phyloP scores from a whole-genome alignment of 2,113 vertebrate species.

The Maccullochella peelii region DNA sequence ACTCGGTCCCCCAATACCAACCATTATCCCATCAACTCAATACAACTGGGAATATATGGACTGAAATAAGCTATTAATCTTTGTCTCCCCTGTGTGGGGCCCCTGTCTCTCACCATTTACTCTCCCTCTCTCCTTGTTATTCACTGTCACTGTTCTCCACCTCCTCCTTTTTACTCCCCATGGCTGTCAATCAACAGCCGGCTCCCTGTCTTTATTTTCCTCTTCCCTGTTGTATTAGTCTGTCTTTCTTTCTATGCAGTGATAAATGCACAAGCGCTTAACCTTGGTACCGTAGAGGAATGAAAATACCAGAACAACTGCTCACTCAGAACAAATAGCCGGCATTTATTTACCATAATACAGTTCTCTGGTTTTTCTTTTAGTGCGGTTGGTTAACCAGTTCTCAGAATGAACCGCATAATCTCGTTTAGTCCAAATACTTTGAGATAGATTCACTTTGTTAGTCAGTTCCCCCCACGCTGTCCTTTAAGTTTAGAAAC shows the following conservation, averaged over 20 bases:
- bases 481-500: too few relatives aligned
- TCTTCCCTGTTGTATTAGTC: not conserved
- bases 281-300: too few relatives aligned
- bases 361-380: too few relatives aligned
- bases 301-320: too few relatives aligned
- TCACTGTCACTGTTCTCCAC: not conserved
- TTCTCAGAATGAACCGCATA: too few relatives aligned
- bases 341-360: too few relatives aligned
- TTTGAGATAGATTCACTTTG: too few relatives aligned
- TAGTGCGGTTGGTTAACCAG: too few relatives aligned
- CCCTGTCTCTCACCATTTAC: not conserved
- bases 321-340: too few relatives aligned
- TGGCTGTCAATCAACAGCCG: not conserved
- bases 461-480: too few relatives aligned
- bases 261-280: too few relatives aligned
- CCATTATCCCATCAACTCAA: conserved; percentile 9
- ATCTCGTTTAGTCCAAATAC: too few relatives aligned
- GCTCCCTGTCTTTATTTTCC: not conserved
- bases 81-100: not conserved
- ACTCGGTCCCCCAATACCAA: not conserved
- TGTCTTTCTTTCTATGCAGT: not conserved
- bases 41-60: conserved; percentile 6
- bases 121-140: not conserved
- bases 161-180: not conserved
- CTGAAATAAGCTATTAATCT: conserved; percentile 21